These are phyloP conservation scores for Pollenia angustigena DNA, from an alignment of 2,888 invertebrate genomes.

Conservation along the genomic window DNA sequence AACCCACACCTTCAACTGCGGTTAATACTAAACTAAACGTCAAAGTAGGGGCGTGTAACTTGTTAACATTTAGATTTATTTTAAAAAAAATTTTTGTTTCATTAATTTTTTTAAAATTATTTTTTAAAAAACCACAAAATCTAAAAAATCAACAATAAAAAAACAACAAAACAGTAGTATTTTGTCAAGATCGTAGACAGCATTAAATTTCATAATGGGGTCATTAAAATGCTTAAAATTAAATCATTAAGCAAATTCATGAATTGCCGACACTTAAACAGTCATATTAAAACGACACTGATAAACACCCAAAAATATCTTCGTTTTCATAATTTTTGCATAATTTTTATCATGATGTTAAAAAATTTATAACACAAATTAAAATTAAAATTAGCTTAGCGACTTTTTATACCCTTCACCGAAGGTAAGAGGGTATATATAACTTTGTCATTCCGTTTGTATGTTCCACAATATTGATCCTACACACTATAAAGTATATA, in stretches of 20 bases:
- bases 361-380: too few relatives aligned
- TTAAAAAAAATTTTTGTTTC: not conserved
- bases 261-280: too few relatives aligned
- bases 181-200: conserved; percentile 1
- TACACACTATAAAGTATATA: too few relatives aligned
- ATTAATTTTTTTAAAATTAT: not conserved
- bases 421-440: too few relatives aligned
- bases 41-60: conserved; percentile 26
- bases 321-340: too few relatives aligned
- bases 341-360: too few relatives aligned
- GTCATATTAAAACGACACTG: too few relatives aligned
- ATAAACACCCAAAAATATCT: too few relatives aligned
- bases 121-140: not conserved
- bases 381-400: too few relatives aligned
- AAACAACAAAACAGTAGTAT: not conserved
- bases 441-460: too few relatives aligned
- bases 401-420: too few relatives aligned
- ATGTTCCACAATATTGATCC: too few relatives aligned
- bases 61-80: conserved; percentile 34
- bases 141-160: not conserved
- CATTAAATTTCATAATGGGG: conserved; percentile 10
- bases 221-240: not conserved
- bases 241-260: not conserved
- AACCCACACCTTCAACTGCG: conserved; percentile 19
- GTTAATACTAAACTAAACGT: not conserved